phyloP scores from a whole-genome alignment of 1,140 invertebrate genomes.

The Sitobion miscanthi region DNA sequence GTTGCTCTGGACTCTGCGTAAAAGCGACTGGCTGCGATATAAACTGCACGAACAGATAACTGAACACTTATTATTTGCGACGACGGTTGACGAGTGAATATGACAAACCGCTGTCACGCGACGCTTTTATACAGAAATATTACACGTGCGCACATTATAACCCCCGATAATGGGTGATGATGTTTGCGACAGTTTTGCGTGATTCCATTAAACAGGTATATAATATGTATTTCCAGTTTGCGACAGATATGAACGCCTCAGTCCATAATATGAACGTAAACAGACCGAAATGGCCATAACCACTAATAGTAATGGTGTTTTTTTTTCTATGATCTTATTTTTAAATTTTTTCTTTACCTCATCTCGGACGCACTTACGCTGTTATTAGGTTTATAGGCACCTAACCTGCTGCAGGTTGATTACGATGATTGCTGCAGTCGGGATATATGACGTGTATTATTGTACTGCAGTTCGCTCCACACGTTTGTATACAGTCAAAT shows the following conservation, averaged over 20 bases:
- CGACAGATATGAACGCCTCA: background rate
- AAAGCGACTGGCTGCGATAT: slow-evolving; percentile 13
- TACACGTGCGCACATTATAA: background rate
- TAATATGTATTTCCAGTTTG: slow-evolving; percentile 31
- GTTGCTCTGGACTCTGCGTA: background rate
- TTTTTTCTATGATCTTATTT: background rate
- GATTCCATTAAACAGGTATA: slow-evolving; percentile 31
- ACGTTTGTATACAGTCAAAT: background rate
- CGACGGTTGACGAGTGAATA: slow-evolving; percentile 21
- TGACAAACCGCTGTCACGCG: background rate
- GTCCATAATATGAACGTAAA: background rate
- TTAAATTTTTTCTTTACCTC: background rate
- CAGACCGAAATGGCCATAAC: slow-evolving; percentile 37
- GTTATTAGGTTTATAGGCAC: background rate
- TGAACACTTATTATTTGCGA: background rate
- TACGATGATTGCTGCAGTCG: background rate
- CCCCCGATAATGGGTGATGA: slow-evolving; percentile 24
- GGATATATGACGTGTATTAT: background rate
- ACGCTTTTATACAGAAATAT: slow-evolving; percentile 42
- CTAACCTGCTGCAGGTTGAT: background rate
- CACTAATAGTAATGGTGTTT: slow-evolving; percentile 34
- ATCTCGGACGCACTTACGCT: background rate
- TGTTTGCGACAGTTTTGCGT: slow-evolving; percentile 20
- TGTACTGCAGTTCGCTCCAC: background rate
- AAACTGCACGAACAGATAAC: slow-evolving; percentile 15